Percentiles rank a stretch among this genome's conserved stretches.
Evolutionary conservation across 2,888 invertebrate genomes (phyloP).

Genomic region (Hanleya hanleyi): DNA sequence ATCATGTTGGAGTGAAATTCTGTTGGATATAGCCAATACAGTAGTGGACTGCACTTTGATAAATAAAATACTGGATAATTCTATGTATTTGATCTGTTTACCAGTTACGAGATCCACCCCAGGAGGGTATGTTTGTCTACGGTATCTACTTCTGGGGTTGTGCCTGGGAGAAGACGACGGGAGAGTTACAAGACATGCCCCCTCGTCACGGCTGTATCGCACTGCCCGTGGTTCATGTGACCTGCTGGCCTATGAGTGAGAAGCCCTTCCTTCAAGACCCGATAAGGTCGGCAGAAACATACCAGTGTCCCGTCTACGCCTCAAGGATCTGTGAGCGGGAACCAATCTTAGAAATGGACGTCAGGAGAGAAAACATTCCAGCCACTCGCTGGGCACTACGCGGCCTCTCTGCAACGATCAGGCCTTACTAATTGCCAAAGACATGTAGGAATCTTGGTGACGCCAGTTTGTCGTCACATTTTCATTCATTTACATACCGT

Average conservation of each 20-base stretch:
- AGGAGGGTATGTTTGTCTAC: slow-evolving; percentile 73
- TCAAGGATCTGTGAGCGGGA: slow-evolving; percentile 59
- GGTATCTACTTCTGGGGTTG: slow-evolving; percentile 73
- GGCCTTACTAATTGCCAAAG: slow-evolving; percentile 60
- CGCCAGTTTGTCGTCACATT: too few species aligned
- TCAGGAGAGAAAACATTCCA: slow-evolving; percentile 64
- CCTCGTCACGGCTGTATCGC: slow-evolving; percentile 63
- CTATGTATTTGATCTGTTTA: too few species aligned
- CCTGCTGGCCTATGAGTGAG: slow-evolving; percentile 66
- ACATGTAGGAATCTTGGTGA: too few species aligned
- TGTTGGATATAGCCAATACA: neutral
- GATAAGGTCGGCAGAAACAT: slow-evolving; percentile 61
- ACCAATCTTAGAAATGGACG: slow-evolving; percentile 69
- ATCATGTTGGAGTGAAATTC: neutral
- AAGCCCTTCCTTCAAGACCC: slow-evolving; percentile 65
- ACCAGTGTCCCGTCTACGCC: slow-evolving; percentile 71
- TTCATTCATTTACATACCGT: too few species aligned
- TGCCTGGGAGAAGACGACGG: slow-evolving; percentile 72
- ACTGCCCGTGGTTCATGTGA: slow-evolving; percentile 71
- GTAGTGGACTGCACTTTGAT: neutral
- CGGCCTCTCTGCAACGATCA: slow-evolving; percentile 69
- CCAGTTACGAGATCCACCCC: slow-evolving; percentile 72
- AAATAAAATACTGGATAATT: too few species aligned
- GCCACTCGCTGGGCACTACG: slow-evolving; percentile 70
- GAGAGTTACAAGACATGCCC: slow-evolving; percentile 69